Percentiles rank a stretch among this genome's conserved stretches.
These are phyloP conservation scores for Hirtodrosophila confusa DNA, from an alignment of 2,888 invertebrate genomes.

Conservation along the genomic window DNA sequence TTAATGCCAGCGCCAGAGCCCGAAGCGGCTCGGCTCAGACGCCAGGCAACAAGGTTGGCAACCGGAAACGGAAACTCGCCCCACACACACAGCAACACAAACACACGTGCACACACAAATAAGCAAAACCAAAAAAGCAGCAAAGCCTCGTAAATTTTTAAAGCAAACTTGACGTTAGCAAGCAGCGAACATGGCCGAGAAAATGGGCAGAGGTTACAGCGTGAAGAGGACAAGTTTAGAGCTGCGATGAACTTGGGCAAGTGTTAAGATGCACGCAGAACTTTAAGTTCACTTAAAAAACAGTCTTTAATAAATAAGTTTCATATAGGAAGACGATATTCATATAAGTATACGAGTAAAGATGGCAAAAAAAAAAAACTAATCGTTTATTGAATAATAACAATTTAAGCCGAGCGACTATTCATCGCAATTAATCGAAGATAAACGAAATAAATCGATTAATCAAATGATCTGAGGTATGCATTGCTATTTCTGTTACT, in stretches of 20 bases:
- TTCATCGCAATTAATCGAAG: too few relatives aligned
- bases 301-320: not conserved
- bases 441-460: too few relatives aligned
- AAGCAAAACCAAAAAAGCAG: constrained; percentile 2
- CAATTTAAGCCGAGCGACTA: too few relatives aligned
- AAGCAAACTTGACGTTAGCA: constrained; percentile 28
- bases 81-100: constrained; percentile 8
- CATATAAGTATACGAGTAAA: too few relatives aligned
- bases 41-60: constrained; percentile 29
- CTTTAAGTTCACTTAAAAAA: constrained; percentile 1
- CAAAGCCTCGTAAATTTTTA: constrained; percentile 41
- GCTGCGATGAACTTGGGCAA: constrained; percentile 7
- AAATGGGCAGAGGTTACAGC: not conserved
- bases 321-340: too few relatives aligned
- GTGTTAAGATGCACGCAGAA: constrained; percentile 2
- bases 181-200: constrained; percentile 20
- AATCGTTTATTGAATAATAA: too few relatives aligned
- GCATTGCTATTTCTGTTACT: too few relatives aligned
- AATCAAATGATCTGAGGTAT: too few relatives aligned
- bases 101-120: constrained; percentile 2
- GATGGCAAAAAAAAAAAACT: too few relatives aligned
- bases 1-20: constrained; percentile 15
- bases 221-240: not conserved
- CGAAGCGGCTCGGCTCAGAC: constrained; percentile 13
- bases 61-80: constrained; percentile 50